Evolutionary conservation across 2,113 vertebrate genomes (phyloP), one percentile per base, ranked within the genome.

Genomic region (Cromileptes altivelis): DNA sequence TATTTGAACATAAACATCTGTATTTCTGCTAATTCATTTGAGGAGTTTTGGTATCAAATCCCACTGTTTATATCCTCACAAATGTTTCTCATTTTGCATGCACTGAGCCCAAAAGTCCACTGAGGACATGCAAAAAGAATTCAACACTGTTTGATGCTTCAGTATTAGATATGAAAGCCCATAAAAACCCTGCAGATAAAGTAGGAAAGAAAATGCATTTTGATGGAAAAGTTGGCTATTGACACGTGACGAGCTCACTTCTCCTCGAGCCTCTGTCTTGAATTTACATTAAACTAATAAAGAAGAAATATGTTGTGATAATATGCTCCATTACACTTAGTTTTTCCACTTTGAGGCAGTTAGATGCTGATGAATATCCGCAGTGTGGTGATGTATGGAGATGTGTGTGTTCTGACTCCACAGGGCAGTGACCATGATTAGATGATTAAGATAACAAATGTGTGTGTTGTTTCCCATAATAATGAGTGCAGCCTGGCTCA

Each of bases 361-460:
- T 84, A 83, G 55, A 76, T 42, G 76, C 30, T 87, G 90, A 84
- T 88, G 69, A 74, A 82, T 80, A 19, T 85, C 81, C 74, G 56
- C 65, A 21, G 47, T 9, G 15, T 73, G 70, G 53, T 86, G 85
- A 90, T 81, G 81, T 69, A 89, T 83, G 78, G 81, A 78, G 70
- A 64, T 70, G 72, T 71, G 85, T 73, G 78, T 49, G 60, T 69
- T 81, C 63, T 86, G 87, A 78, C 80, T 87, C 75, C 80, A 72
- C 87, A 67, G 84, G 85, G 83, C 87, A 84, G 70, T 70, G 88
- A 69, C 75, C 76, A 57, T 87, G 82, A 91, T 90, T 30, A 81
- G 79, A 87, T 85, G 89, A 91, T 92, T 81, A 92, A 82, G 80
- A 82, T 88, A 91, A 92, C 58, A 42, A 82, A 93, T 90, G 78